These are phyloP conservation scores for Thysanoteuthis rhombus DNA, from an alignment of 2,888 invertebrate genomes.

Conservation along the genomic window DNA sequence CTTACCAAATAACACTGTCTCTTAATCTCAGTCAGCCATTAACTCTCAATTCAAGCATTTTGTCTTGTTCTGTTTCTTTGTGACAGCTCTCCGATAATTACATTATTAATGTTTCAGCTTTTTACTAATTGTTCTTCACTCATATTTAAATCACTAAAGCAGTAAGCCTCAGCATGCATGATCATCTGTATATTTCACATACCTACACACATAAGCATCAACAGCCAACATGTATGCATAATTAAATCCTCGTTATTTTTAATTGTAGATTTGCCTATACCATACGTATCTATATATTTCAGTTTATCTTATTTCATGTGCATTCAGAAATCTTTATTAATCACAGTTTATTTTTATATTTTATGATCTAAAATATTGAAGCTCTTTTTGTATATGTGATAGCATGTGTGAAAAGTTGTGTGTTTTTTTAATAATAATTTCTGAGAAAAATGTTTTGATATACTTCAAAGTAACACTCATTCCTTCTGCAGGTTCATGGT, in stretches of 20 bases:
- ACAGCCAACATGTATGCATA: no score
- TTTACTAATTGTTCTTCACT: neutral
- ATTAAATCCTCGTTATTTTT: neutral
- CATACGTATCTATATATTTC: neutral
- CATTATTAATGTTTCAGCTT: neutral
- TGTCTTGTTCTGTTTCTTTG: neutral
- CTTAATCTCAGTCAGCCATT: neutral
- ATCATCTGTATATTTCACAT: neutral
- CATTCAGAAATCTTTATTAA: neutral
- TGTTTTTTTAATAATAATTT: neutral
- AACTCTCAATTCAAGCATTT: neutral
- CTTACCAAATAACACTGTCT: neutral
- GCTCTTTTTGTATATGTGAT: neutral
- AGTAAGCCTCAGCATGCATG: neutral
- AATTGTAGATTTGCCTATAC: neutral
- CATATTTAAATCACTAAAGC: neutral
- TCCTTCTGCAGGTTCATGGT: constrained; percentile 12
- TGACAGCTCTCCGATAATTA: neutral
- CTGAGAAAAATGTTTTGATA: neutral
- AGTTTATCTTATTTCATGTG: neutral
- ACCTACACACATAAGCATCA: neutral
- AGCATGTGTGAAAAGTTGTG: neutral
- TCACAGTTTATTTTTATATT: neutral
- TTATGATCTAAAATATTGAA: neutral
- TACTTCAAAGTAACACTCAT: neutral